Evolutionary conservation across 2,888 invertebrate genomes (phyloP).

Genomic region (Sphaerophoria rueppellii): DNA sequence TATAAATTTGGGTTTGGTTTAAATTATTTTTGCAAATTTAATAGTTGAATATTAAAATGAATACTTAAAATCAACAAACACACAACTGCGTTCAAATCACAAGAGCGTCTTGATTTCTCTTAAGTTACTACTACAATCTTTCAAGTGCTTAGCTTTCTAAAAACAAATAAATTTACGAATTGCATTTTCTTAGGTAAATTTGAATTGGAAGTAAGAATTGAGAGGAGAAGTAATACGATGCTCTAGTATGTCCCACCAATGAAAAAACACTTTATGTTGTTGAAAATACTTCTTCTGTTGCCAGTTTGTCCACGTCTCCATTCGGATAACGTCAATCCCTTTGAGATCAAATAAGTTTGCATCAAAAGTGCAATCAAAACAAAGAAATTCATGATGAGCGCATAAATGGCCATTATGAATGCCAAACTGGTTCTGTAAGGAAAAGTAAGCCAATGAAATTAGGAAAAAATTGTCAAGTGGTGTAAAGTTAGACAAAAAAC

Average conservation of each 20-base stretch:
- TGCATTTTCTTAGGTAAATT: conserved; percentile 14
- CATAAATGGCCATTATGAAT: conserved; percentile 84
- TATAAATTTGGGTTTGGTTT: not conserved
- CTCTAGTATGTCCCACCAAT: conserved; percentile 46
- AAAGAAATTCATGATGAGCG: conserved; percentile 82
- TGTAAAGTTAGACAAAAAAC: conserved; percentile 77
- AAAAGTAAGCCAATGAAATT: conserved; percentile 21
- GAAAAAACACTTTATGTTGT: conserved; percentile 78
- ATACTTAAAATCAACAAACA: conserved; percentile 13
- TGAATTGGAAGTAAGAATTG: conserved; percentile 33
- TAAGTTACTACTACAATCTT: conserved; percentile 2
- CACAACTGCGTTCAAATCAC: not conserved
- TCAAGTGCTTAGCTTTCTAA: conserved; percentile 19
- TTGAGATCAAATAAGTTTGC: conserved; percentile 82
- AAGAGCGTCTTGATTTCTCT: not conserved
- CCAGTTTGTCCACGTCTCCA: conserved; percentile 80
- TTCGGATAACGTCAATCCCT: conserved; percentile 83
- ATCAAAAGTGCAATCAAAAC: conserved; percentile 83
- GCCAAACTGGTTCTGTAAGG: conserved; percentile 83
- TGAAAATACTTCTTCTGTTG: conserved; percentile 76
- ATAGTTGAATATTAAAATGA: conserved; percentile 15
- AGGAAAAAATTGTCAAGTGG: not conserved
- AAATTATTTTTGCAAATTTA: not conserved
- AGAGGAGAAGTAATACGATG: not conserved
- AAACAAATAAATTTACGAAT: conserved; percentile 14